phyloP scores from a whole-genome alignment of 1,140 invertebrate species.

The Varroa destructor region DNA sequence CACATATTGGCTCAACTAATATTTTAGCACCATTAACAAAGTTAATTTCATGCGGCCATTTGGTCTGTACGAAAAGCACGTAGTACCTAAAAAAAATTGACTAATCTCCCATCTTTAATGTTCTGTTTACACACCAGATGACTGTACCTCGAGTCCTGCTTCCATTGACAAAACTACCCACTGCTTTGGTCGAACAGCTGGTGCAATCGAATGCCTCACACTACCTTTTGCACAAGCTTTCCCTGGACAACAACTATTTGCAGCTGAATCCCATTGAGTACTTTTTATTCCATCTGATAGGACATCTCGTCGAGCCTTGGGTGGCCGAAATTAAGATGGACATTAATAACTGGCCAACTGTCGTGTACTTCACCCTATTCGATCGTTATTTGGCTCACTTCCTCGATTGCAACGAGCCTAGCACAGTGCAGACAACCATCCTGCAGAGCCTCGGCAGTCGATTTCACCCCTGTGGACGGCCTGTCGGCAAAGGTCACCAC shows the following conservation, averaged over 20 bases:
- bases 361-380: constrained; percentile 22
- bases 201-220: constrained; percentile 14
- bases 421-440: not conserved
- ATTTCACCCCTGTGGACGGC: not conserved
- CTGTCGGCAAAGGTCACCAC: constrained; percentile 9
- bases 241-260: constrained; percentile 10
- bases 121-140: too few species aligned
- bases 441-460: constrained; percentile 3
- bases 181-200: not conserved
- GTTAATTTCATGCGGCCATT: too few species aligned
- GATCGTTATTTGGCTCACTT: not conserved
- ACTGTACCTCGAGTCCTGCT: constrained; percentile 9
- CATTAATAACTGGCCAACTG: constrained; percentile 11
- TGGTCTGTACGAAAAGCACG: too few species aligned
- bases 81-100: too few species aligned
- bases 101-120: too few species aligned
- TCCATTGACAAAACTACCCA: not conserved
- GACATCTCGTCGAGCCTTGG: not conserved
- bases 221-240: not conserved
- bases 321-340: constrained; percentile 14
- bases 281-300: constrained; percentile 14
- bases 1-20: too few species aligned
- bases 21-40: too few species aligned
- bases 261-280: constrained; percentile 19
- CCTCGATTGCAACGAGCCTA: constrained; percentile 8